Evolutionary conservation across 2,888 invertebrate genomes (phyloP).

Genomic region (Drosophila prolongata): DNA sequence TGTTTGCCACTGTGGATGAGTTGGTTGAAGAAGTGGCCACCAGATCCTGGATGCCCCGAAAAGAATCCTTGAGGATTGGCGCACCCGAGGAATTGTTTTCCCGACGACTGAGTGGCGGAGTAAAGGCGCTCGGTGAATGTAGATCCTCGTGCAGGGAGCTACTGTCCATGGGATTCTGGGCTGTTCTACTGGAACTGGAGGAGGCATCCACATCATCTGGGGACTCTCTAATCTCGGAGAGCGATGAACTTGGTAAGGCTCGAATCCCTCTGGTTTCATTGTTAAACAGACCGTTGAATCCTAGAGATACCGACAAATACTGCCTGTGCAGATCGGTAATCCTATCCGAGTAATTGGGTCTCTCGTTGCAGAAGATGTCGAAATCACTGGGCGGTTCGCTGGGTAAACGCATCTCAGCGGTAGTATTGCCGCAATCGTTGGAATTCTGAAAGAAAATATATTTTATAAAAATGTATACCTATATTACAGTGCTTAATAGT

Average conservation of each 20-base stretch:
- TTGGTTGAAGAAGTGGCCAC: conserved; percentile 12
- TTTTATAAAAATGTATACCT: not conserved
- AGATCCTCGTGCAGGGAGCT: conserved; percentile 51
- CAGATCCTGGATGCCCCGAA: conserved; percentile 51
- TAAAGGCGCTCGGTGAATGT: conserved; percentile 81
- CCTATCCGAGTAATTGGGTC: conserved; percentile 82
- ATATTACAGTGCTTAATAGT: not conserved
- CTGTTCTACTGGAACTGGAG: conserved; percentile 50
- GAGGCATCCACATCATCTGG: conserved; percentile 39
- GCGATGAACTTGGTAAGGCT: conserved; percentile 29
- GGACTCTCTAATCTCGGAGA: conserved; percentile 25
- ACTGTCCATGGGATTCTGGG: conserved; percentile 49
- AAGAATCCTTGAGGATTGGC: conserved; percentile 23
- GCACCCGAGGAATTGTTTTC: conserved; percentile 4
- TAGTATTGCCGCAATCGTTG: conserved; percentile 39
- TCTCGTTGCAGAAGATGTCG: conserved; percentile 64
- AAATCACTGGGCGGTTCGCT: conserved; percentile 60
- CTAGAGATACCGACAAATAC: conserved; percentile 82
- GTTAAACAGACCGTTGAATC: conserved; percentile 82
- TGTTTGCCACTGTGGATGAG: conserved; percentile 32
- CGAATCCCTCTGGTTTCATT: conserved; percentile 40
- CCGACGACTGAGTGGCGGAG: conserved; percentile 51
- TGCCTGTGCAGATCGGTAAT: conserved; percentile 84
- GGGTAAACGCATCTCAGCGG: conserved; percentile 47
- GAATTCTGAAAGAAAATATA: conserved; percentile 46